Evolutionary conservation across 2,888 invertebrate genomes (phyloP).

Genomic region (Endotricha flammealis): DNA sequence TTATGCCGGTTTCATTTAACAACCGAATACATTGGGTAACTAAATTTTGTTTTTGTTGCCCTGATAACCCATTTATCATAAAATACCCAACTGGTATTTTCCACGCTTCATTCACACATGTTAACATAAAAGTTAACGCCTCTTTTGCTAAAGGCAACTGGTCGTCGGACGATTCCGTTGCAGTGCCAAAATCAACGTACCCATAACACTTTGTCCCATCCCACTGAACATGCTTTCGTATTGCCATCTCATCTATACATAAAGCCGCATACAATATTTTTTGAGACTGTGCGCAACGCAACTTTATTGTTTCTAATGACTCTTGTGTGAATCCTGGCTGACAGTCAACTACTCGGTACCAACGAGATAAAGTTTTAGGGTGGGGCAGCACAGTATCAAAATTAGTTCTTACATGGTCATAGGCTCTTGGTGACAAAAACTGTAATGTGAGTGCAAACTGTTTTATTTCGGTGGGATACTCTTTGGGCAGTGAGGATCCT

Average conservation of each 20-base stretch:
- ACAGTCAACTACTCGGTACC: too few relatives aligned
- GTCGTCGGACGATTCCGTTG: slow-evolving; percentile 8
- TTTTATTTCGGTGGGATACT: neutral
- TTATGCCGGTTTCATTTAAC: neutral
- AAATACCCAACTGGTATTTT: slow-evolving; percentile 17
- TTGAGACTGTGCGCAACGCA: neutral
- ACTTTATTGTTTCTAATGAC: neutral
- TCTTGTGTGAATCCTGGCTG: neutral
- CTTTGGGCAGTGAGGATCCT: too few relatives aligned
- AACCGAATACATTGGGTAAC: slow-evolving; percentile 13
- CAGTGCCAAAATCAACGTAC: slow-evolving; percentile 7
- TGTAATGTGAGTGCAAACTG: slow-evolving; percentile 4
- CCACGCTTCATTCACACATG: too few relatives aligned
- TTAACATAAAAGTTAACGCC: too few relatives aligned
- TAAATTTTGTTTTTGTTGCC: slow-evolving; percentile 15
- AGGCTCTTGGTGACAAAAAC: slow-evolving; percentile 3
- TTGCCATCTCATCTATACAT: too few relatives aligned
- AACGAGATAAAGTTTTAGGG: slow-evolving; percentile 1
- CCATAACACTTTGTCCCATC: too few relatives aligned
- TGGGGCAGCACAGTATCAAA: slow-evolving; percentile 1
- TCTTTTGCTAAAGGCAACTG: neutral
- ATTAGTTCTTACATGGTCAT: neutral
- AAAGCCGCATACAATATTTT: neutral
- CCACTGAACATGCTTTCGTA: too few relatives aligned
- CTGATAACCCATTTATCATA: slow-evolving; percentile 16